Evolutionary conservation across 2,797 vertebrate species (phyloP).

Genomic region (Stomatorhinus walkeri): DNA sequence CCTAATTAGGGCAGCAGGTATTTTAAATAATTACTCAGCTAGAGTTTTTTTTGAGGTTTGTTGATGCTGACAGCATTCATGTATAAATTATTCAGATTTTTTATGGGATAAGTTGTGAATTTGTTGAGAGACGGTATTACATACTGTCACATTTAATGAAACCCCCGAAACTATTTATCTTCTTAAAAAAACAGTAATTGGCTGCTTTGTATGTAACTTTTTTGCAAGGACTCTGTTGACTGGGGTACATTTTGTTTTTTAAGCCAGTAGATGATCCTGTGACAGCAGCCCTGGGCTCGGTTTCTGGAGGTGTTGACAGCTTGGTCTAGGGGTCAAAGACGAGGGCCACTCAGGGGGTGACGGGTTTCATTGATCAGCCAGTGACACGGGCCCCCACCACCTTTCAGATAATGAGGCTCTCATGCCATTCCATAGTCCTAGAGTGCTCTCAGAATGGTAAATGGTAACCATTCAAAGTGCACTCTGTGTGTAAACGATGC

Average conservation of each 20-base stretch:
- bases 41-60: not conserved
- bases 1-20: not conserved
- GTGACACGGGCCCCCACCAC: not conserved
- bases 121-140: constrained; percentile 6
- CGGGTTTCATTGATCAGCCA: not conserved
- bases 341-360: not conserved
- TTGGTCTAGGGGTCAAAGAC: not conserved
- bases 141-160: constrained; percentile 12
- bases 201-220: constrained; percentile 4
- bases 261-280: not conserved
- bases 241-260: not conserved
- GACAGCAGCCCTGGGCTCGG: not conserved
- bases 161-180: not conserved
- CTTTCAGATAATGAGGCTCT: not conserved
- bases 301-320: not conserved
- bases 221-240: not conserved
- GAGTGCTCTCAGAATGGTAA: not conserved
- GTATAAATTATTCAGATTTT: constrained; percentile 18
- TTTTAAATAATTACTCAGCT: constrained; percentile 14
- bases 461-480: not conserved
- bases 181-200: not conserved
- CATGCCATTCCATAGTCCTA: not conserved
- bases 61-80: not conserved
- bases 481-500: not conserved
- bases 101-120: not conserved